A percentile compares a stretch with the other conserved stretches of the same genome.
phyloP scores from a whole-genome alignment of 2,797 vertebrate genomes.

The Melanotaenia trifasciata region DNA sequence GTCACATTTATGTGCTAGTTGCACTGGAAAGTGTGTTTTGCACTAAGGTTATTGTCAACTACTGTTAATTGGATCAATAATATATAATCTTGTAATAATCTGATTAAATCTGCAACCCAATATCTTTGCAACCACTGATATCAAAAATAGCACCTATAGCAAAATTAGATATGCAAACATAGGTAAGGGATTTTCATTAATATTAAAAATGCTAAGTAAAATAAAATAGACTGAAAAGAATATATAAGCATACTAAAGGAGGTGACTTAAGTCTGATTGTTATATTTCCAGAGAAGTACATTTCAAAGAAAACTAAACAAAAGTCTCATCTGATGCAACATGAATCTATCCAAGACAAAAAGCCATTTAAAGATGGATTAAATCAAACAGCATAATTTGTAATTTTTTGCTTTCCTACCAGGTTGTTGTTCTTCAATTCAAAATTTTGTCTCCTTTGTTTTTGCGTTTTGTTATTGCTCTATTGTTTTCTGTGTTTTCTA shows the following conservation, averaged over 20 bases:
- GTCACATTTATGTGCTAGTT: background rate
- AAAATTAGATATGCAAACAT: background rate
- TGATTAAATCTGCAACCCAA: background rate
- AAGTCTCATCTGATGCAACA: background rate
- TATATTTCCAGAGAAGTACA: background rate
- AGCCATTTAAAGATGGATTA: background rate
- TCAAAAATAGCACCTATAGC: background rate
- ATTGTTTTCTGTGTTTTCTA: too few relatives aligned
- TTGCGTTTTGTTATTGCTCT: too few relatives aligned
- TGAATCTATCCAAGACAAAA: too few relatives aligned
- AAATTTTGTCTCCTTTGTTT: too few relatives aligned
- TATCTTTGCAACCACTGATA: background rate
- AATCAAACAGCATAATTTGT: background rate
- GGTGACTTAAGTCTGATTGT: too few relatives aligned
- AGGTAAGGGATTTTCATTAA: background rate
- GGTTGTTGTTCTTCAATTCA: too few relatives aligned
- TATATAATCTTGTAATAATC: too few relatives aligned
- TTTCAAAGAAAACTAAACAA: background rate
- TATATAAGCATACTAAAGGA: too few relatives aligned
- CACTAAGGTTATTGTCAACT: background rate
- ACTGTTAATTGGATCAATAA: background rate
- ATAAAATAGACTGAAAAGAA: background rate
- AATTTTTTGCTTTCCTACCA: too few relatives aligned
- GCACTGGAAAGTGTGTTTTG: background rate
- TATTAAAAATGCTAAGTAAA: background rate